A percentile compares a stretch with the other conserved stretches of the same genome.
Conservation (phyloP, 1,140 invertebrate genomes). For the Drosophila eugracilis region DNA sequence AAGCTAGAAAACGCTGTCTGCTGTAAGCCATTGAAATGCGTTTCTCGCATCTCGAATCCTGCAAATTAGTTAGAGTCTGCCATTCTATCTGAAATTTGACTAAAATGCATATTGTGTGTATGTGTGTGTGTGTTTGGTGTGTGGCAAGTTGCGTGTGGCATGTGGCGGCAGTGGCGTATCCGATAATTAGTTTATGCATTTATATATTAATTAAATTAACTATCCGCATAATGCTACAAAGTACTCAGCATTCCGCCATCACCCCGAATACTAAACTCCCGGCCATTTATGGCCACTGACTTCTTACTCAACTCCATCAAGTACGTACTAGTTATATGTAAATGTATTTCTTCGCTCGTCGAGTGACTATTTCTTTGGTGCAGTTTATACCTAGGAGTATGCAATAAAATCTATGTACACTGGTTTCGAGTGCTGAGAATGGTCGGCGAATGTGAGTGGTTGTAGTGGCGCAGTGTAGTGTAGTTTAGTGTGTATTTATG, state of each 20-base stretch:
- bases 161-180: slow-evolving; percentile 41
- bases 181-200: slow-evolving; percentile 62
- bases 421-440: slow-evolving; percentile 64
- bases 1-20: slow-evolving; percentile 67
- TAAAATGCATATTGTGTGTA: slow-evolving; percentile 33
- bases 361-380: slow-evolving; percentile 63
- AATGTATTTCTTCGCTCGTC: slow-evolving; percentile 16
- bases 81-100: slow-evolving; percentile 11
- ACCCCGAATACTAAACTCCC: slow-evolving; percentile 11
- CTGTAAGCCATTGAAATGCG: slow-evolving; percentile 41
- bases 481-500: too few relatives aligned
- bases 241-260: not conserved
- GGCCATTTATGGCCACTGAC: not conserved
- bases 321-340: slow-evolving; percentile 23
- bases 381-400: slow-evolving; percentile 72
- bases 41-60: slow-evolving; percentile 30
- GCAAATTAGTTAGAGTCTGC: slow-evolving; percentile 54
- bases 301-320: slow-evolving; percentile 4
- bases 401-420: slow-evolving; percentile 82
- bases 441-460: slow-evolving; percentile 31
- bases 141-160: too few relatives aligned
- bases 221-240: slow-evolving; percentile 42
- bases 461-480: too few relatives aligned
- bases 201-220: slow-evolving; percentile 72
- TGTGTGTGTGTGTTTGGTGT: too few relatives aligned